These are phyloP conservation scores for Cettia cetti DNA, from an alignment of 2,113 vertebrate species.

Conservation along the genomic window DNA sequence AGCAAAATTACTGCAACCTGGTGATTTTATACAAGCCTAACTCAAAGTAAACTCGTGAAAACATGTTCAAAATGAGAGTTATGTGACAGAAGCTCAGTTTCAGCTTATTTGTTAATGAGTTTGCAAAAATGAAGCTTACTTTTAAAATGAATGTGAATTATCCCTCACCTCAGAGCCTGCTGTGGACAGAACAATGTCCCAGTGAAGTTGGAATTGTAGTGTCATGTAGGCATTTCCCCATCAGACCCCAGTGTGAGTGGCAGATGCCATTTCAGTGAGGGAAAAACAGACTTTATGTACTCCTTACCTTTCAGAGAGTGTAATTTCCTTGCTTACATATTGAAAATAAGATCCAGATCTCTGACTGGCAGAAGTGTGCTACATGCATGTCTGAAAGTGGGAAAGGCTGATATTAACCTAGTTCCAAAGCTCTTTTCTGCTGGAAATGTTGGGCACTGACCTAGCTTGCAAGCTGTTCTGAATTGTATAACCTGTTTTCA, in stretches of 20 bases:
- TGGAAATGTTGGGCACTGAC: background rate
- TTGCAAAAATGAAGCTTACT: background rate
- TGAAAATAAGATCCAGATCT: constrained; percentile 17
- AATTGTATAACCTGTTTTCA: background rate
- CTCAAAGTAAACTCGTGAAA: background rate
- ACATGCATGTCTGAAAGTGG: background rate
- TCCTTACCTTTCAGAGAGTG: background rate
- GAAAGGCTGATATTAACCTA: background rate
- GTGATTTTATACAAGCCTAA: background rate
- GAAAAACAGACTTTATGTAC: background rate
- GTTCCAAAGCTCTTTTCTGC: background rate
- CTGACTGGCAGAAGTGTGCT: background rate
- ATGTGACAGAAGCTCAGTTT: background rate
- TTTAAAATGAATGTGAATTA: background rate
- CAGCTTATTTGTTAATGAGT: background rate
- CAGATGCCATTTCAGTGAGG: background rate
- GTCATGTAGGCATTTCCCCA: background rate
- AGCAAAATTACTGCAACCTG: background rate
- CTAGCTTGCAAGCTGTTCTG: background rate
- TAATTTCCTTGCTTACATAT: background rate
- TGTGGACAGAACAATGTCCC: background rate
- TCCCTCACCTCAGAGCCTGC: background rate
- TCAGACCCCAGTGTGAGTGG: background rate
- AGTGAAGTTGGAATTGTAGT: background rate
- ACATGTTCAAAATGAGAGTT: background rate